phyloP scores from a whole-genome alignment of 1,140 invertebrate genomes.

The Agrilus planipennis region DNA sequence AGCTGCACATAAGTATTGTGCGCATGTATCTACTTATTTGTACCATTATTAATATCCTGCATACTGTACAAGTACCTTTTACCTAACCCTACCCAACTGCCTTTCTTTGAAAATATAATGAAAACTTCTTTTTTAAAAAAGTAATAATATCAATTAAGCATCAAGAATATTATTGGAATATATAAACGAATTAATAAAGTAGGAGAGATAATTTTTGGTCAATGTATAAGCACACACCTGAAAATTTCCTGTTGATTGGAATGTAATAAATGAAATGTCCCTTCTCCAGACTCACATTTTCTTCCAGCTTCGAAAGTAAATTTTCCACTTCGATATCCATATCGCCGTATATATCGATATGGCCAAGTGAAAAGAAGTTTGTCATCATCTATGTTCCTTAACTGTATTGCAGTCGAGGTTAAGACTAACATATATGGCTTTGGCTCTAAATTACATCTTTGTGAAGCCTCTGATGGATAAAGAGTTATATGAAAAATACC shows the following conservation, averaged over 20 bases:
- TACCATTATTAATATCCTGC: too few species aligned
- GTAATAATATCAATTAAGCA: too few species aligned
- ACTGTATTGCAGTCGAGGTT: conserved; percentile 57
- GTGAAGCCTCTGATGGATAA: conserved; percentile 64
- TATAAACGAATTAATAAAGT: too few species aligned
- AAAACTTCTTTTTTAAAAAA: too few species aligned
- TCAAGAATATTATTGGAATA: too few species aligned
- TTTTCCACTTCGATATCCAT: conserved; percentile 68
- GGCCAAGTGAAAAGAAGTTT: conserved; percentile 70
- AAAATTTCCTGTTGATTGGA: conserved; percentile 70
- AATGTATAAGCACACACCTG: conserved; percentile 28
- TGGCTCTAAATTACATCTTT: conserved; percentile 55
- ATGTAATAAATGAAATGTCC: conserved; percentile 67
- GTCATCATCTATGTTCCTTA: conserved; percentile 51
- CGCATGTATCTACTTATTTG: too few species aligned
- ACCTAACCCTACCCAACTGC: too few species aligned
- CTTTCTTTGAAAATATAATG: too few species aligned
- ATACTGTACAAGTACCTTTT: too few species aligned
- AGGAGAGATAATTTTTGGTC: too few species aligned
- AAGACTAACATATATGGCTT: conserved; percentile 62
- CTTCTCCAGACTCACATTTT: conserved; percentile 77
- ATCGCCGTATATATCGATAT: conserved; percentile 70
- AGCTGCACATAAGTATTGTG: too few species aligned
- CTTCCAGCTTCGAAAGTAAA: conserved; percentile 86
- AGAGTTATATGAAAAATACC: conserved; percentile 67